Base-by-base conservation (phyloP, 2,797 vertebrate genomes). In the Cottoperca gobio region DNA sequence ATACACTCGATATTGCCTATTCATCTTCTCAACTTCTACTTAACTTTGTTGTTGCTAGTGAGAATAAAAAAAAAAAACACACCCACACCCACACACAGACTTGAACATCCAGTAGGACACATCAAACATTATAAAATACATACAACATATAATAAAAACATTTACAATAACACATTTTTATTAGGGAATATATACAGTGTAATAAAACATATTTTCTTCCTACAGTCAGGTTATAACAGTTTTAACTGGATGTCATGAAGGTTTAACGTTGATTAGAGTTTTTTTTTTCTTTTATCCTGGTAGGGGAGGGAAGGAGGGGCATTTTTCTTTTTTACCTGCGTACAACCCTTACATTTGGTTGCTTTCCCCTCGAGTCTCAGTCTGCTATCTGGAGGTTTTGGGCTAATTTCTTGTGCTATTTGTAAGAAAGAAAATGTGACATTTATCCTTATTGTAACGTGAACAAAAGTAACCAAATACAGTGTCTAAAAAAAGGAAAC, bases 201-300 rank as follows among this genome's bases (percentile, higher is more conserved):
- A 63, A 73, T 67, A 63, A 72, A 58, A 45, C 1, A n/a, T 45
- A 33, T 70, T 45, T 37, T 37, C 8, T 7, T 19, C 13, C 70
- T 2, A 10, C 13, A 68, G 10, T 61, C 42, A 31, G 10, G 54
- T 60, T 70, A 13, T 35, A 39, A 73, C 49, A 0, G 2, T 28
- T 72, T 55, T 59, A 61, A 54, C 63, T 39, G 10, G 46, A 46
- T 66, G 73, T 74, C 54, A 77, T 43, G 76, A 78, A 81, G 73
- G 23, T 64, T 85, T 75, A 42, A 55, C 19, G 35, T 60, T 42
- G 61, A 83, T 68, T 79, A 59, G 26, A 72, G 42, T 21, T 17
- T 61, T 35, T 57, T 19, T 24, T 49, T 13, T 33, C 55, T 64
- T 49, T 31, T 46, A n/a, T 52, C 21, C 4, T 26, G 16, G 16